A percentile compares a stretch with the other conserved stretches of the same genome.
These are phyloP conservation scores for Brenthis daphne DNA, from an alignment of 2,888 invertebrate genomes.

Conservation along the genomic window DNA sequence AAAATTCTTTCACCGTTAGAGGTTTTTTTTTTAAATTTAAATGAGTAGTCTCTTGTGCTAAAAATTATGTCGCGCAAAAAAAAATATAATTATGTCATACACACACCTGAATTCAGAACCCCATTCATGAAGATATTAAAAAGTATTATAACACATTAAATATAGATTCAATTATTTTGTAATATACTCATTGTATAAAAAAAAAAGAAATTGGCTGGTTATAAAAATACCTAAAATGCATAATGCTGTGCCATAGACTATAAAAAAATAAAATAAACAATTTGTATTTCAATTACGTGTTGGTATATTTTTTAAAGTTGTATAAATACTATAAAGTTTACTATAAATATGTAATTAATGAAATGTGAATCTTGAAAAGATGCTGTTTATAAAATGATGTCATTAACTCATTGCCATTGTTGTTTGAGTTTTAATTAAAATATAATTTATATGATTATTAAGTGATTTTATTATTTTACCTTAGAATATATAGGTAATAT, in stretches of 20 bases:
- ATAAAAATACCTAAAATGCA: background rate
- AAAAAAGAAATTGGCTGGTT: background rate
- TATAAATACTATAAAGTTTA: slow-evolving; percentile 6
- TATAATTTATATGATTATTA: slow-evolving; percentile 53
- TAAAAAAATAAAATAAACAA: slow-evolving; percentile 11
- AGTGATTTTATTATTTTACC: slow-evolving; percentile 4
- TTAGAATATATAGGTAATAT: background rate
- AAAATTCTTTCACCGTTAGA: too few species aligned
- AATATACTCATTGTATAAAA: too few species aligned
- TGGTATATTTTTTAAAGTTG: slow-evolving; percentile 4
- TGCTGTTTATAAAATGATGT: slow-evolving; percentile 52
- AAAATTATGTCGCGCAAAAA: too few species aligned
- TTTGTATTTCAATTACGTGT: background rate
- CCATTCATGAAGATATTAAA: background rate
- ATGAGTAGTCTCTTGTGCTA: too few species aligned
- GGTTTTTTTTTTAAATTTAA: too few species aligned
- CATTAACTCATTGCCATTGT: slow-evolving; percentile 64
- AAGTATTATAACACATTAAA: background rate
- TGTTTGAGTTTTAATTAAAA: slow-evolving; percentile 70
- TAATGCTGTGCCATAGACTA: slow-evolving; percentile 34
- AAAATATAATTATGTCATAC: too few species aligned
- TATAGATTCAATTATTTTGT: too few species aligned
- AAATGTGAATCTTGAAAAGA: slow-evolving; percentile 58
- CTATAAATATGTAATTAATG: slow-evolving; percentile 39
- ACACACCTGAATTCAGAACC: too few species aligned